Evolutionary conservation across 2,113 vertebrate species (phyloP), one percentile per base, ranked within the genome.

Genomic region (Megaleporinus macrocephalus): DNA sequence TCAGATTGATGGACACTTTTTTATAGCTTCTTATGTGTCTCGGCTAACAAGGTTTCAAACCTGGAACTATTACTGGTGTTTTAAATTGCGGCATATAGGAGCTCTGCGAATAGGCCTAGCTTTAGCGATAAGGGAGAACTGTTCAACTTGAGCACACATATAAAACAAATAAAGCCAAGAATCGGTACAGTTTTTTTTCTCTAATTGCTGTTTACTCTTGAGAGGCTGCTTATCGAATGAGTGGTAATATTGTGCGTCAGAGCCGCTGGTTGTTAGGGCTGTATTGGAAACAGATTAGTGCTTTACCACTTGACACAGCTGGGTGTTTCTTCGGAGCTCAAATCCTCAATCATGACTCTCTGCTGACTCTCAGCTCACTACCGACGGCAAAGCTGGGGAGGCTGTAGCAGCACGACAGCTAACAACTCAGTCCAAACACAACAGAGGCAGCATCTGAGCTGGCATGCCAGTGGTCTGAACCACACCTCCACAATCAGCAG

Each of bases 221-320:
- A 86, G 85, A 70, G 76, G 85, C 68, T 80, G 81, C 68, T 86
- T 86, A 86, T 83, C 78, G 61, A 77, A 79, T 49, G 78, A 83
- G 81, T 26, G 77, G 69, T 73, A 78, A 79, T 80, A 80, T 79
- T 90, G 87, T 89, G 87, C 84, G 86, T 90, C 85, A 85, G 84
- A 83, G 87, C 86, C 79, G 83, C 84, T 80, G 84, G 88, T 91
- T 88, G 90, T 90, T 91, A 89, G 88, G 76, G 85, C 88, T 85
- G 84, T 87, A 91, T 84, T 87, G 89, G 92, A 89, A 91, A 92
- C 84, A 91, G 90, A 92, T 93, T 91, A 93, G 91, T 41, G 86
- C 88, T 90, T 90, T 91, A 91, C 90, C 91, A 92, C 91, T 93
- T 92, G 91, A 93, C 93, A 92, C 88, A 90, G 87, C 90, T 89